A percentile compares a stretch with the other conserved stretches of the same genome.
These are phyloP conservation scores for Hirudo medicinalis DNA, from an alignment of 1,140 invertebrate genomes.

Conservation along the genomic window DNA sequence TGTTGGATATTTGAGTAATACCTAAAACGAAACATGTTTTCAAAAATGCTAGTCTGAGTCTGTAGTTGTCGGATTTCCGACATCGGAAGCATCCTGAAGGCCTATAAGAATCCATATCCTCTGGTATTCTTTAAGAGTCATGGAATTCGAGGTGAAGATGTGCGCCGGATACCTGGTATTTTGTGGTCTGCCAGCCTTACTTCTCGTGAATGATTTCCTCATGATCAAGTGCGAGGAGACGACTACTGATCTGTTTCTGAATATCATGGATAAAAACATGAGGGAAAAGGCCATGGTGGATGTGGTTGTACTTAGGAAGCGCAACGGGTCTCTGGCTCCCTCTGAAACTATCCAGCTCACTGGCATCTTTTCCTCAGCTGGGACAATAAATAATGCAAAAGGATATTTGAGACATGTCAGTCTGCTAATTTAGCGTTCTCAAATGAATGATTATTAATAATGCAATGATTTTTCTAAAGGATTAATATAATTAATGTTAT, in stretches of 20 bases:
- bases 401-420: constrained; percentile 13
- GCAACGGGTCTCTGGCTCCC: constrained; percentile 11
- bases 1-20: too few species aligned
- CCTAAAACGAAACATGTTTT: too few species aligned
- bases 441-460: not conserved
- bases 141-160: too few species aligned
- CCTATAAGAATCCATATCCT: too few species aligned
- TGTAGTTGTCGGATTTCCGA: too few species aligned
- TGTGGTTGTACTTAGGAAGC: constrained; percentile 9
- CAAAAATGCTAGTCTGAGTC: too few species aligned
- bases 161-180: too few species aligned
- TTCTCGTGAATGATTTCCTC: too few species aligned
- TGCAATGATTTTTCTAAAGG: not conserved
- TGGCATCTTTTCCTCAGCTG: constrained; percentile 11
- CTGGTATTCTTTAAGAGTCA: too few species aligned
- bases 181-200: too few species aligned
- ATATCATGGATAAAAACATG: constrained; percentile 8
- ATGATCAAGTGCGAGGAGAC: too few species aligned
- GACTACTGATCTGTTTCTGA: not conserved
- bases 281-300: constrained; percentile 16
- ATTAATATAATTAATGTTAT: not conserved
- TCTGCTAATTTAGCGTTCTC: not conserved
- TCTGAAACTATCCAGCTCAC: constrained; percentile 12
- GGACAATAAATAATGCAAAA: constrained; percentile 15
- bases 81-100: too few species aligned